Base-by-base conservation (phyloP, 1,140 invertebrate genomes). In the Zaprionus nigranus region DNA sequence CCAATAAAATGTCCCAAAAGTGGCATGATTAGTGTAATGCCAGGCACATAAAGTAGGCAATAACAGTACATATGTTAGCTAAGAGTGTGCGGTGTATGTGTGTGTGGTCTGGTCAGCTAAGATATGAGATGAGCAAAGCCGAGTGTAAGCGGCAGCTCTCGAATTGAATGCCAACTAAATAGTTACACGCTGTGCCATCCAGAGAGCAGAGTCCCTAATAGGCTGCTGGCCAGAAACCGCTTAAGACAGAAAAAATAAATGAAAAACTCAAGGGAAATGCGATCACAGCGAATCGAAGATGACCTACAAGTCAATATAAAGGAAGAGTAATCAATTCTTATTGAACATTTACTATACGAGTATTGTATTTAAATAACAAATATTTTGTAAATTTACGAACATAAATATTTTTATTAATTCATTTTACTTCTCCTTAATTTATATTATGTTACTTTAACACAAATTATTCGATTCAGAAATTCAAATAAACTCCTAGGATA, bases 21-120 rank as follows among this genome's bases (percentile, higher is more conserved):
- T 75, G 70, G 64, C 81, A 84, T 87, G 83, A 87, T 87, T 87
- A 87, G 84, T 88, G 77, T 82, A 85, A 84, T 85, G 82, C 74
- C 59, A 51, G 58, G 56, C 62, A 76, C 78, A 78, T 81, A 84
- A 81, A 84, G 72, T 46, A 62, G 49, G 58, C 34, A 56, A 75
- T 64, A 71, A n/a, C 49, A 68, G 70, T 59, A 58, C 79, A 53
- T 58, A 68, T 57, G 17, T 34, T 56, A 17, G 22, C 30, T 4
- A 12, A 28, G 26, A 5, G 30, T 36, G 26, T 34, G 60, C n/a
- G 11, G 17, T 40, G 30, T 54, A 49, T 58, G 30, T 53, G 46
- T 34, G 26, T 72, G 43, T 66, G 43, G 63, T 70, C 72, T 80
- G 63, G 67, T 63, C 72, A 61, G 63, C 65, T 68, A 57, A 49